Conservation (phyloP, 2,113 vertebrate genomes). For the Thymallus thymallus region DNA sequence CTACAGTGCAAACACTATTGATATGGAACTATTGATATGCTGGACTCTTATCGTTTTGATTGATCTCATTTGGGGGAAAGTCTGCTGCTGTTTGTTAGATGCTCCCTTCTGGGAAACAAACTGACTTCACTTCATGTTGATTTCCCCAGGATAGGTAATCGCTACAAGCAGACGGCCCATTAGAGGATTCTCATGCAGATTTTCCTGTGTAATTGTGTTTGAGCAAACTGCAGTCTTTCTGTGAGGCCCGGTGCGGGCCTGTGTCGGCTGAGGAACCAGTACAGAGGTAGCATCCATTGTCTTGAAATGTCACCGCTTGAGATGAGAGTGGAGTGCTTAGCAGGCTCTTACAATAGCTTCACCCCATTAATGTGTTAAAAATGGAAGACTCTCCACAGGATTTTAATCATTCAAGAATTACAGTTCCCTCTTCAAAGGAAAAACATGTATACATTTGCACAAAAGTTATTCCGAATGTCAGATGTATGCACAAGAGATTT, state of each 20-base stretch:
- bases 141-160: conserved; percentile 12
- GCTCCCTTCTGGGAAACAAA: background rate
- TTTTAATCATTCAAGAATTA: conserved; percentile 44
- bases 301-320: conserved; percentile 14
- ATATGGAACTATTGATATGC: background rate
- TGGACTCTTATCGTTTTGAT: background rate
- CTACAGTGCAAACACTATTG: background rate
- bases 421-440: conserved; percentile 35
- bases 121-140: conserved; percentile 14
- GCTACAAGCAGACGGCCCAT: conserved; percentile 28
- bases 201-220: too few relatives aligned
- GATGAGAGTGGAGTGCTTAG: conserved; percentile 24
- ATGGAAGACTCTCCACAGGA: conserved; percentile 21
- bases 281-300: conserved; percentile 11
- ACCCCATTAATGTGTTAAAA: conserved; percentile 29
- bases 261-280: background rate
- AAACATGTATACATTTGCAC: conserved; percentile 18
- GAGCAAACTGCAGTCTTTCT: too few relatives aligned
- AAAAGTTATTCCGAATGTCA: conserved; percentile 17
- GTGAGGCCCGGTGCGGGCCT: too few relatives aligned
- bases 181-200: background rate
- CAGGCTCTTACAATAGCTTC: conserved; percentile 32
- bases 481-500: conserved; percentile 12
- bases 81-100: background rate
- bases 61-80: background rate